A percentile compares a stretch with the other conserved stretches of the same genome.
phyloP scores from a whole-genome alignment of 1,140 invertebrate species.

The Drosophila athabasca region DNA sequence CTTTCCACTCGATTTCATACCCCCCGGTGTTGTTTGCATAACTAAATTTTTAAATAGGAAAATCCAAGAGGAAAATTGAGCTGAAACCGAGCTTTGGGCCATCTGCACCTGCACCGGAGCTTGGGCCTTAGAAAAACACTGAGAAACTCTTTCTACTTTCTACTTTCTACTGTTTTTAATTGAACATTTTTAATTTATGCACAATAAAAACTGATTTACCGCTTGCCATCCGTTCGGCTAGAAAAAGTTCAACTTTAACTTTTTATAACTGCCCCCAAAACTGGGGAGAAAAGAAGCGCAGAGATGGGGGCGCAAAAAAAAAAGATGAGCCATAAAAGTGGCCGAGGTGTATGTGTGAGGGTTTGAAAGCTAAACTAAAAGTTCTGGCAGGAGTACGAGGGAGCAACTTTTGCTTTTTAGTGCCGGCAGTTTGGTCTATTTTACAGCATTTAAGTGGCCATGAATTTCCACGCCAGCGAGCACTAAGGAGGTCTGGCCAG shows the following conservation, averaged over 20 bases:
- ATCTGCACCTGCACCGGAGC: conserved; percentile 1
- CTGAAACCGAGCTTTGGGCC: conserved; percentile 7
- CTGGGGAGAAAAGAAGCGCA: background rate
- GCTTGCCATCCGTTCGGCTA: conserved; percentile 35
- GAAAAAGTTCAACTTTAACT: conserved; percentile 66
- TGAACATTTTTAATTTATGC: conserved; percentile 79
- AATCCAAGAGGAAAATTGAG: conserved; percentile 4
- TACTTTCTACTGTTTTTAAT: conserved; percentile 57
- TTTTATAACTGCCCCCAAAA: conserved; percentile 65
- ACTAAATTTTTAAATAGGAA: conserved; percentile 11
- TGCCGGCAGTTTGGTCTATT: conserved; percentile 72
- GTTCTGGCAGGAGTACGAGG: conserved; percentile 37
- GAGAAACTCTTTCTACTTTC: conserved; percentile 14
- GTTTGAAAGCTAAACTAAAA: conserved; percentile 60
- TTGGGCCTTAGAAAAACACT: background rate
- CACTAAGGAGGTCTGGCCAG: conserved; percentile 34
- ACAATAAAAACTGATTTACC: conserved; percentile 78
- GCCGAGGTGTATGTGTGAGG: conserved; percentile 47
- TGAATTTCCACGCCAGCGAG: conserved; percentile 66
- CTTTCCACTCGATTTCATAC: conserved; percentile 19
- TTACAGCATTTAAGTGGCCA: conserved; percentile 80
- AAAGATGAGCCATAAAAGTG: conserved; percentile 66
- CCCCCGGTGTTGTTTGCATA: conserved; percentile 9
- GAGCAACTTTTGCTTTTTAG: conserved; percentile 76
- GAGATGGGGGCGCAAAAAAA: conserved; percentile 1